Base-by-base conservation (phyloP, 2,797 vertebrate species). In the Halcyon leucocephala region DNA sequence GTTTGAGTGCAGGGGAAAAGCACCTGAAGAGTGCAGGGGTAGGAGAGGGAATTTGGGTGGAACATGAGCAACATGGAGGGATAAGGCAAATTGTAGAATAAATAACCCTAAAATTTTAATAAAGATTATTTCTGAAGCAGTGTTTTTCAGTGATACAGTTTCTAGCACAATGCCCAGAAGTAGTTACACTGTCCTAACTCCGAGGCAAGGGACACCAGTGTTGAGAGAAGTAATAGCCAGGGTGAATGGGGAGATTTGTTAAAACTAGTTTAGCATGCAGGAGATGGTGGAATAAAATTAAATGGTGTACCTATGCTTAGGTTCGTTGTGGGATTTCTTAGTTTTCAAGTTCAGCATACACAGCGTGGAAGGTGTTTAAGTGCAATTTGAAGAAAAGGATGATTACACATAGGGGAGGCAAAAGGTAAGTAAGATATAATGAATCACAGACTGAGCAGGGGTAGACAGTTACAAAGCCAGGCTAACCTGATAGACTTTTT, bases 51-150 rank as follows among this genome's bases (percentile, higher is more conserved):
- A 57, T 86, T 33, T 85, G 41, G 28, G 28, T n/a, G 31, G 20
- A 65, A 24, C 31, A 15, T 0, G 0, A 37, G 7, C 28, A 35
- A 33, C 0, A 1, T 7, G 33, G 37, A 51, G 9, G 22, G 20
- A 87, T 19, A 55, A 85, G 14, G 7, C 46, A 70, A 31, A 57
- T 79, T 46, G 3, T 66, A 42, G 21, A 4, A 12, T 60, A 62
- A 90, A 78, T 80, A 85, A 55, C 7, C 8, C 14, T 79, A 79
- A 29, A 9, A 3, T 76, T 72, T 79, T 76, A 81, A 58, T 72
- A 51, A 64, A 31, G n/a, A 16, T 54, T 0, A 35, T 52, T 82
- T 94, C 60, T 71, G 48, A 67, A 60, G 37, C 2, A 2, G 7
- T 4, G 9, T 7, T 60, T 86, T 84, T 73, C 48, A 42, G 28